Percentiles rank a stretch among this genome's conserved stretches.
Conservation (phyloP, 2,888 invertebrate genomes). For the Micoletzkya japonica region DNA sequence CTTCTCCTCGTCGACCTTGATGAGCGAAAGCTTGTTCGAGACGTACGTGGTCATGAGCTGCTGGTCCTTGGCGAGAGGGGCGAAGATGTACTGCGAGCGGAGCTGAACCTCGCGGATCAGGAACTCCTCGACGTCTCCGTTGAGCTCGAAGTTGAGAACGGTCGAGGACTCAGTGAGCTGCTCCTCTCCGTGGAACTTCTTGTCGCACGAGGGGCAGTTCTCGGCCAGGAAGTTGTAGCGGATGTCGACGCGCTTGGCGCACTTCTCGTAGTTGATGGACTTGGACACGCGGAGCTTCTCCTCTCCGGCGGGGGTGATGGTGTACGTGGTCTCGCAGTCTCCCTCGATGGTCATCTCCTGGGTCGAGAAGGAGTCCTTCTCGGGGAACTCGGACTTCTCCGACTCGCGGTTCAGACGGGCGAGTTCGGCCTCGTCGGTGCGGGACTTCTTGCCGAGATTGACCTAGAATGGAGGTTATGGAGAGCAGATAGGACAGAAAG, state of each 20-base stretch:
- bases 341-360: slow-evolving; percentile 51
- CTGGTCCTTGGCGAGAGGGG: slow-evolving; percentile 35
- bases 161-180: slow-evolving; percentile 29
- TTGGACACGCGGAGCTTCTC: slow-evolving; percentile 42
- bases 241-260: slow-evolving; percentile 59
- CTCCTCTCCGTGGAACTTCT: slow-evolving; percentile 27
- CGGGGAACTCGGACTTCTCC: too few species aligned
- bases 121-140: slow-evolving; percentile 4
- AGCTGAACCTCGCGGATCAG: slow-evolving; percentile 32
- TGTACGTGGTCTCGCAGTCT: slow-evolving; percentile 52
- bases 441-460: slow-evolving; percentile 25
- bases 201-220: slow-evolving; percentile 37
- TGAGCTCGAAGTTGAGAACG: slow-evolving; percentile 37
- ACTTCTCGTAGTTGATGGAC: slow-evolving; percentile 66
- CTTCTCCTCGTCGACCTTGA: slow-evolving; percentile 14
- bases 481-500: too few species aligned
- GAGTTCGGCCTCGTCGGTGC: slow-evolving; percentile 21
- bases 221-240: slow-evolving; percentile 38
- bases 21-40: slow-evolving; percentile 38
- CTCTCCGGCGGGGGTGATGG: slow-evolving; percentile 30
- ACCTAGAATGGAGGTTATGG: too few species aligned
- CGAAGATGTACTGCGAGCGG: slow-evolving; percentile 39
- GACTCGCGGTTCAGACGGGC: slow-evolving; percentile 19
- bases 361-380: slow-evolving; percentile 23
- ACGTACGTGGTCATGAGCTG: slow-evolving; percentile 28